Base-by-base conservation (phyloP, 2,797 vertebrate genomes). In the Pseudopleuronectes americanus region DNA sequence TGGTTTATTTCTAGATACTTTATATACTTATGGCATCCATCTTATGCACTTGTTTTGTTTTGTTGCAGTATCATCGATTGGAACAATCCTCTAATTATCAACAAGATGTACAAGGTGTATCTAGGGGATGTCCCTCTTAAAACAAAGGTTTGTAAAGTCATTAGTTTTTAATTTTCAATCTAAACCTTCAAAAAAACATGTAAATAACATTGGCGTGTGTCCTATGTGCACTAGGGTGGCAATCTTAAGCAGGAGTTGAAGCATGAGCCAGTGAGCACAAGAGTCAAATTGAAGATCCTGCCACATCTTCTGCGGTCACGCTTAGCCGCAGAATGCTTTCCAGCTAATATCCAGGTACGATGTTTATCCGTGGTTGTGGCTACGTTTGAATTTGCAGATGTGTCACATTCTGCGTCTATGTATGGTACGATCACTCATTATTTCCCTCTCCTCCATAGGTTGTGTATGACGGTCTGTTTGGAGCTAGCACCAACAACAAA, bases 61-160 rank as follows among this genome's bases (percentile, higher is more conserved):
- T 84, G 19, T 77, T 90, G 23, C 91, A 99, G 98, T 92, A 95
- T 99, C 86, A 96, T 99, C 74, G 97, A 99, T 84, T 99, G 98
- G 98, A 99, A 99, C 87, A 98, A 97, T 91, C 96, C 97, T 79
- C 77, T 94, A 68, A 97, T 99, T 68, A 94, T 99, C 91, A 98
- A 96, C 92, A 99, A 96, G 93, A 96, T 99, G 95, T 99, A 96
- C 92, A 99, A 97, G 83, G 96, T 99, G 9, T 99, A 99, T 89
- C 93, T 99, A 84, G 98, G 98, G 45, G 98, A 99, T 80, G 98
- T 99, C 92, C 97, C 98, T 67, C 93, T 99, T 64, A 99, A 99
- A 95, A 95, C 97, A 41, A 99, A 99, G 96, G 98, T 99, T 88
- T 71, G 89, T 74, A 26, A 69, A 31, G 3, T 49, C 19, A 10